Evolutionary conservation across 2,113 vertebrate species (phyloP).

Genomic region (Oriolus oriolus): DNA sequence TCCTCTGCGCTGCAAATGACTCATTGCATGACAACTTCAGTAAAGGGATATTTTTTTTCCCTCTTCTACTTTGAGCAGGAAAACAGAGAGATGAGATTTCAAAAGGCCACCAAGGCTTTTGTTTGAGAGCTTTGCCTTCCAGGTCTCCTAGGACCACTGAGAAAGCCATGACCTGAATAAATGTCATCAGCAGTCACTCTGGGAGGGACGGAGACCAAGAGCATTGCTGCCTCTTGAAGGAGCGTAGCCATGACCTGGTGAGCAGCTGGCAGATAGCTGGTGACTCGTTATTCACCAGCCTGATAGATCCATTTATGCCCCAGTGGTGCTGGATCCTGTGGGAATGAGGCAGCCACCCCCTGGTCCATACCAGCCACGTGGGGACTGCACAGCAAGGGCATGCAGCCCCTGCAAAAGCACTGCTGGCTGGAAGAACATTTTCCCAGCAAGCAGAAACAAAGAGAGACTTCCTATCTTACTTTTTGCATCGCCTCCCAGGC

Average conservation of each 20-base stretch:
- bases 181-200: not conserved
- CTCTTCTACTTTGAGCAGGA: not conserved
- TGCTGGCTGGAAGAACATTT: not conserved
- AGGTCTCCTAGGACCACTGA: not conserved
- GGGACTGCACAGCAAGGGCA: not conserved
- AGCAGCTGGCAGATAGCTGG: not conserved
- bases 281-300: not conserved
- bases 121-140: not conserved
- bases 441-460: not conserved
- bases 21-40: not conserved
- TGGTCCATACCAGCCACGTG: accelerated
- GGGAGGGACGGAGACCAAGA: not conserved
- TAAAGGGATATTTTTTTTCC: not conserved
- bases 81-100: not conserved
- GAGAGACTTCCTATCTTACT: too few relatives aligned
- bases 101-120: not conserved
- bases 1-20: not conserved
- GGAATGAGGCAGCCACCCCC: not conserved
- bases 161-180: not conserved
- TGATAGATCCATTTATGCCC: not conserved
- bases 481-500: not conserved
- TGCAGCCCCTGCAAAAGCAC: not conserved
- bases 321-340: not conserved
- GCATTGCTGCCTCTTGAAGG: not conserved
- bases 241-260: accelerated